Base-by-base conservation (phyloP, 2,888 invertebrate genomes). In the Acholoe squamosa region DNA sequence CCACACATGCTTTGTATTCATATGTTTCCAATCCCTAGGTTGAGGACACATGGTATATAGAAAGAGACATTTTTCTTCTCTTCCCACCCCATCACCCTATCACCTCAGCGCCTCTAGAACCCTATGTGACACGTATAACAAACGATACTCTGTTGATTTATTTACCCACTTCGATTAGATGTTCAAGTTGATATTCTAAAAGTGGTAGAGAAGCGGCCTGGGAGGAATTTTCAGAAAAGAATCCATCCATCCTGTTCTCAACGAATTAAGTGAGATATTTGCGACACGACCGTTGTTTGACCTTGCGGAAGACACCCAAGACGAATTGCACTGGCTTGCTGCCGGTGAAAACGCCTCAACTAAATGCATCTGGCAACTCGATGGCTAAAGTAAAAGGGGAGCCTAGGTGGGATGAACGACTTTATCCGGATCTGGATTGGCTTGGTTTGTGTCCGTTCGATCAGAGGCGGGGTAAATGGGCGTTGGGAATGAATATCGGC, bases 391-490 rank as follows among this genome's bases (percentile, higher is more conserved):
- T 43, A 34, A 80, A 80, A 80, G 19, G 71, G 31, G 25, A 16
- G 34, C 34, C 43, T 33, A 80, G 80, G 43, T 80, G 80, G 80
- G 43, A 80, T 19, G 43, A 43, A 80, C 33, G 80, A 80, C 80
- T 80, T 80, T 80, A 80, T 80, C 80, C 80, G 80, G 34, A 19
- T n/a, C 34, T 33, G 12, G 33, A 80, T 80, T 80, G 80, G 80
- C 80, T 80, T 80, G 80, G 80, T 80, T 80, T 80, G 80, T 80
- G 80, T 80, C 80, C 80, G 19, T 80, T 80, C 80, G 80, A 80
- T 80, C 80, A 80, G 22, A 1, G 33, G 16, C 22, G 43, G 43
- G 33, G 22, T 25, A 80, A 80, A 80, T 80, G 80, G 80, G 43
- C 14, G 80, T n/a, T 14, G 80, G 22, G 80, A 80, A 80, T 80